Conservation (phyloP, 1,140 invertebrate genomes). For the Magallana ariakensis region DNA sequence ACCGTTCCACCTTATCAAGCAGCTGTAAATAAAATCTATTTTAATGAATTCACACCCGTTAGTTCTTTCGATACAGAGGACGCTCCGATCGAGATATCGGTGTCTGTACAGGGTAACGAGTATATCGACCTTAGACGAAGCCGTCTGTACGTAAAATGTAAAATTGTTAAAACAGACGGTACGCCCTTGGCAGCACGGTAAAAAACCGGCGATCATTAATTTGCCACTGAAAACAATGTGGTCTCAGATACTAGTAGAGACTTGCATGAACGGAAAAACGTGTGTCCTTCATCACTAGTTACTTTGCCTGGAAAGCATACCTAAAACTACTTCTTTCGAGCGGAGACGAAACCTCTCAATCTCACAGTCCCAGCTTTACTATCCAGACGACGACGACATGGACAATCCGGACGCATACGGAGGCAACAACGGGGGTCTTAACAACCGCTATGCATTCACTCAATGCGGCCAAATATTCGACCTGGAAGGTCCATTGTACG, state of each 20-base stretch:
- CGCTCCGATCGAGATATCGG: constrained; percentile 49
- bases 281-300: constrained; percentile 39
- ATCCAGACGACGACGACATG: too few relatives aligned
- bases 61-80: constrained; percentile 12
- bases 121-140: constrained; percentile 51
- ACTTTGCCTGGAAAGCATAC: constrained; percentile 49
- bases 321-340: constrained; percentile 43
- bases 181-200: constrained; percentile 19
- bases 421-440: constrained; percentile 18
- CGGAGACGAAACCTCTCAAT: background rate
- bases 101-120: constrained; percentile 38
- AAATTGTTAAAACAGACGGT: too few relatives aligned
- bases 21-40: constrained; percentile 45
- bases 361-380: too few relatives aligned
- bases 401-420: too few relatives aligned
- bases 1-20: too few relatives aligned
- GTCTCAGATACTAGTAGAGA: constrained; percentile 46
- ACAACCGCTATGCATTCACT: constrained; percentile 23
- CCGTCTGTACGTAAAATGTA: too few relatives aligned
- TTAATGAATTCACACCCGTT: constrained; percentile 45
- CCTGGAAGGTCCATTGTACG: constrained; percentile 50
- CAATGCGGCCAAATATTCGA: constrained; percentile 40
- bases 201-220: constrained; percentile 46
- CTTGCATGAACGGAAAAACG: constrained; percentile 48
- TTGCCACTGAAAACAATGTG: constrained; percentile 40